Conservation (phyloP, 2,113 vertebrate genomes). For the Oenanthe melanoleuca region DNA sequence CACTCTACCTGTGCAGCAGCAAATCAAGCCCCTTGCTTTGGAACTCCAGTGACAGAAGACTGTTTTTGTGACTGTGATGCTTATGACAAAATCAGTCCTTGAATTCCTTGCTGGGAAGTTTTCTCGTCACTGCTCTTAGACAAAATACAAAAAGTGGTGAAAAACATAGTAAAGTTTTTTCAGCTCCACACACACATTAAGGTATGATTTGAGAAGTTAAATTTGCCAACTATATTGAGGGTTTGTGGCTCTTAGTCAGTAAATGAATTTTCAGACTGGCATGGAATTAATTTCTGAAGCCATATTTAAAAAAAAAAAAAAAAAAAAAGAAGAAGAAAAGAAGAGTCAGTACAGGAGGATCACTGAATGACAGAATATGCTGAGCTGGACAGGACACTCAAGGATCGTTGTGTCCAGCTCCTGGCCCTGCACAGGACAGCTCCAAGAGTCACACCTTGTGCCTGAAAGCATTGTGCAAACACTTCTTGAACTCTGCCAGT, state of each 20-base stretch:
- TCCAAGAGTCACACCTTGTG: neutral
- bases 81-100: neutral
- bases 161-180: neutral
- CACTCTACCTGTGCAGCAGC: neutral
- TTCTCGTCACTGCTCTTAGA: neutral
- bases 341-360: neutral
- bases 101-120: neutral
- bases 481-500: neutral
- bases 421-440: neutral
- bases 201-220: neutral
- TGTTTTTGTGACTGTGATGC: neutral
- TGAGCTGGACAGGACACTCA: neutral
- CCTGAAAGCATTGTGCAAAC: neutral
- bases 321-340: neutral
- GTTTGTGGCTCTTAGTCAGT: neutral
- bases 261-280: neutral
- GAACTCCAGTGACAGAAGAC: neutral
- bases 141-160: neutral
- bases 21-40: neutral
- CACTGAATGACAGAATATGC: accelerated
- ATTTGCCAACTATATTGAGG: neutral
- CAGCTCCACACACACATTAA: neutral
- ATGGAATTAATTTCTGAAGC: conserved; percentile 15
- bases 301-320: neutral
- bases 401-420: neutral